A percentile compares a stretch with the other conserved stretches of the same genome.
These are phyloP conservation scores for human DNA, from an alignment of 2,113 vertebrate species.

Conservation along the genomic window DNA sequence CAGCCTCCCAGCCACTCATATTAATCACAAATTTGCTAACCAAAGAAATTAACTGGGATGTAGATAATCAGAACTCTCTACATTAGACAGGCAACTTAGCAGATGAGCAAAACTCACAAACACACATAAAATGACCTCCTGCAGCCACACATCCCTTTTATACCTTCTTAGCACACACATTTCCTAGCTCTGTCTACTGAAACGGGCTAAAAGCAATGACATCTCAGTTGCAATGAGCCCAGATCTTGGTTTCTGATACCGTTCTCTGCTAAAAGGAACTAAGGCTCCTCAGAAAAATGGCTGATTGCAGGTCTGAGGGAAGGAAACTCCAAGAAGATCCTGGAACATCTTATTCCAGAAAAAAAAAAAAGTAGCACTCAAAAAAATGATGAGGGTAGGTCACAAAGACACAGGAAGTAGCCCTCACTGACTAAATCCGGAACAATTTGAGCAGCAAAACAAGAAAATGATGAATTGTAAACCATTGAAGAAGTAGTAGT, in stretches of 20 bases:
- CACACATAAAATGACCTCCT: neutral
- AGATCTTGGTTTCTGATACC: neutral
- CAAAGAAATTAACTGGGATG: neutral
- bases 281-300: neutral
- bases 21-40: neutral
- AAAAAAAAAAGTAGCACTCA: neutral
- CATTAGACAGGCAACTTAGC: neutral
- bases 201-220: neutral
- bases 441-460: neutral
- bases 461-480: neutral
- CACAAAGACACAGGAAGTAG: neutral
- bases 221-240: neutral
- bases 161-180: neutral
- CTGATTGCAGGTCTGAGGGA: neutral
- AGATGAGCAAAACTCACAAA: neutral
- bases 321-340: neutral
- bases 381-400: neutral
- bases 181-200: neutral
- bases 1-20: neutral
- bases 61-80: neutral
- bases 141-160: neutral
- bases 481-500: neutral
- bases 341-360: neutral
- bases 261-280: neutral
- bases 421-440: neutral